phyloP scores from a whole-genome alignment of 2,888 invertebrate genomes.

The Dynastes grantii region DNA sequence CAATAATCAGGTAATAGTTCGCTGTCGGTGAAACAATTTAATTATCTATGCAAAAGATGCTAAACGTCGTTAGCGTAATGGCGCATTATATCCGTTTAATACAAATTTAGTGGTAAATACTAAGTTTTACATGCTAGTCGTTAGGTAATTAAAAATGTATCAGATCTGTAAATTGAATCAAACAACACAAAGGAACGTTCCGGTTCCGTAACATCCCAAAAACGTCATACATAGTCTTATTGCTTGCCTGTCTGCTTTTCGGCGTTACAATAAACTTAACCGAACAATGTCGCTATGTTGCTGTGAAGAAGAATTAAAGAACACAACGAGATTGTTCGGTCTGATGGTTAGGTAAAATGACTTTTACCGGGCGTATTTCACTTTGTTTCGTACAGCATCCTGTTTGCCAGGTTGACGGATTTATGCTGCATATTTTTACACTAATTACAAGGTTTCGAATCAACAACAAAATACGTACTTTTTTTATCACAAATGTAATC shows the following conservation, averaged over 20 bases:
- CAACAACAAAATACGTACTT: too few species aligned
- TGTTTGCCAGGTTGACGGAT: background rate
- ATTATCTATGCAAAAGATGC: background rate
- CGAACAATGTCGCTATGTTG: slow-evolving; percentile 43
- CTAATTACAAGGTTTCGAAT: too few species aligned
- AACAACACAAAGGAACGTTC: slow-evolving; percentile 40
- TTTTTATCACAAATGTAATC: too few species aligned
- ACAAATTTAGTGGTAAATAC: background rate
- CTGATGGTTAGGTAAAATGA: slow-evolving; percentile 50
- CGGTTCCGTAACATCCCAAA: slow-evolving; percentile 38
- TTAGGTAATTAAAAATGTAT: slow-evolving; percentile 22
- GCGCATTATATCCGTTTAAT: background rate
- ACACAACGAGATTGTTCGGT: slow-evolving; percentile 52
- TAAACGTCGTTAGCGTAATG: background rate
- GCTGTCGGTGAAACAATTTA: background rate
- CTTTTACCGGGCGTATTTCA: background rate
- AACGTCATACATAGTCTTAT: slow-evolving; percentile 28
- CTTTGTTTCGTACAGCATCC: slow-evolving; percentile 13
- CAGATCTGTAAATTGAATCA: slow-evolving; percentile 25
- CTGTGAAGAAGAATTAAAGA: slow-evolving; percentile 42
- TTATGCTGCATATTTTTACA: background rate
- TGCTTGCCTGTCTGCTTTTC: slow-evolving; percentile 24
- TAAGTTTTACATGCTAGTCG: background rate
- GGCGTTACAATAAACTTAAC: slow-evolving; percentile 45
- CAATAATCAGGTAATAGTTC: background rate